A percentile compares a stretch with the other conserved stretches of the same genome.
Conservation (phyloP, 35 echinoderm and acorn worm genomes). For the Ophioderma brevispina region DNA sequence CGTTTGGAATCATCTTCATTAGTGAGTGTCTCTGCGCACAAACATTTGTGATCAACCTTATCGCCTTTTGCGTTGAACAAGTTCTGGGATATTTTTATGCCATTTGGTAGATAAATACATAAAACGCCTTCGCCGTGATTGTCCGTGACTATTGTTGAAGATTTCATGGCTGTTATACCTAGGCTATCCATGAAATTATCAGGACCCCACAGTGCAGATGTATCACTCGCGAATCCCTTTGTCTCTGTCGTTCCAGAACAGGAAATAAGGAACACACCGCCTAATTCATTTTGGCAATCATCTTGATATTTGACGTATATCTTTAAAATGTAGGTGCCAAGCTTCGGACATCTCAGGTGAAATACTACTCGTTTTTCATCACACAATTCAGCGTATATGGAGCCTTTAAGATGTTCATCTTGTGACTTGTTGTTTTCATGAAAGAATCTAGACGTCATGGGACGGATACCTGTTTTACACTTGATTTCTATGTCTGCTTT, state of each 20-base stretch:
- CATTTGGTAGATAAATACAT: background rate
- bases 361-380: background rate
- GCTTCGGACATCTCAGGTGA: background rate
- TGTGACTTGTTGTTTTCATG: background rate
- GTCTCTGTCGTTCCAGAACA: background rate
- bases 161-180: background rate
- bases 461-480: background rate
- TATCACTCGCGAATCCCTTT: background rate
- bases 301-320: background rate
- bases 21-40: background rate
- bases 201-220: background rate
- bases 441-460: background rate
- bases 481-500: background rate
- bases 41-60: background rate
- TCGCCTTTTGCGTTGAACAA: background rate
- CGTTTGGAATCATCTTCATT: background rate
- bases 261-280: background rate
- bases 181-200: background rate
- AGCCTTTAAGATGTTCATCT: background rate
- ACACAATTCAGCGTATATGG: background rate
- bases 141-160: background rate
- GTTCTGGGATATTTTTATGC: background rate
- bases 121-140: background rate
- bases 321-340: background rate
- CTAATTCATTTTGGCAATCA: background rate